Conservation (phyloP, 2,888 invertebrate species). For the Acrocyrtus sp. region DNA sequence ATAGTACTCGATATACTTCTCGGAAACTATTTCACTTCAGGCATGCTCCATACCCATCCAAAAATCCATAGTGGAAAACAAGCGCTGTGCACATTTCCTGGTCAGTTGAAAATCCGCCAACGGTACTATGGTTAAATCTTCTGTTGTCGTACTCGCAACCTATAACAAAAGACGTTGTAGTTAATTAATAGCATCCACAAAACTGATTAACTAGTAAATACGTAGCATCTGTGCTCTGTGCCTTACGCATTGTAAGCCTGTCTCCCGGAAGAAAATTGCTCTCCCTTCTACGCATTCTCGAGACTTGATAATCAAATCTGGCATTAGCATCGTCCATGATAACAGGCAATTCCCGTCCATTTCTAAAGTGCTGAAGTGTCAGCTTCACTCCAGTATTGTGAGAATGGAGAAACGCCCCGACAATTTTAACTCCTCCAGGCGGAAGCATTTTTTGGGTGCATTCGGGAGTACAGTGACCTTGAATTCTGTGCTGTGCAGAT, state of each 20-base stretch:
- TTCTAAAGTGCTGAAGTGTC: conserved; percentile 14
- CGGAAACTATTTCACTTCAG: conserved; percentile 1
- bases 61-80: neutral
- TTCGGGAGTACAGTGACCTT: conserved; percentile 11
- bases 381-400: conserved; percentile 9
- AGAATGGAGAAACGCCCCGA: neutral
- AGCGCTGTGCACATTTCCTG: conserved; percentile 27
- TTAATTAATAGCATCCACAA: no score
- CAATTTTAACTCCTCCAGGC: conserved; percentile 6
- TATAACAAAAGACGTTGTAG: conserved; percentile 1
- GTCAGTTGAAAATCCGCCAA: conserved; percentile 16
- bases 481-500: neutral
- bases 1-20: neutral
- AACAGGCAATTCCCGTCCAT: conserved; percentile 12
- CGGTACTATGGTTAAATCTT: neutral
- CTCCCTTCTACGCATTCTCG: neutral
- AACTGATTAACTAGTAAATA: neutral
- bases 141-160: conserved; percentile 24
- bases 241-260: neutral
- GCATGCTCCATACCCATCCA: neutral
- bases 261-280: conserved; percentile 7
- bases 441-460: conserved; percentile 15
- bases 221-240: neutral
- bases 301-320: neutral
- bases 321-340: conserved; percentile 8